Base-by-base conservation (phyloP, 2,797 vertebrate genomes). In the Spea hammondii region DNA sequence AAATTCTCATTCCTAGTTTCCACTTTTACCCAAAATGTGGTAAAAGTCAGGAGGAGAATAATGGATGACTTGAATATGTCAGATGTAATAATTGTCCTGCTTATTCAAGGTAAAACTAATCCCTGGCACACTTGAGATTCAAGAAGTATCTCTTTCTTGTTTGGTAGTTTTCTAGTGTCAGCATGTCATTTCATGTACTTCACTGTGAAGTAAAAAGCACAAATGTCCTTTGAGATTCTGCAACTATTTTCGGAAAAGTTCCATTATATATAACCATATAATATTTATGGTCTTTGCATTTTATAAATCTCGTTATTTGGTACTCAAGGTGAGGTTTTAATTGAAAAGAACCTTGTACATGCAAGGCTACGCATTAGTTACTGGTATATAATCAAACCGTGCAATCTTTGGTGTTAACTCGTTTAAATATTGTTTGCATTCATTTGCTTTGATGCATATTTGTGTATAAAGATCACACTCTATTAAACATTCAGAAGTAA, bases 61-160 rank as follows among this genome's bases (percentile, higher is more conserved):
- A 72, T 78, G 62, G 72, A 78, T 78, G 65, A 70, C 68, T 78
- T 72, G 68, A 78, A 78, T 60, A 51, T 72, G 66, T 78, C 69
- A 78, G 69, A 78, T 78, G 51, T 78, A 78, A 78, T 78, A 70
- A 72, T 65, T 62, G 48, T 66, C 49, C 59, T 78, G 11, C 60
- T 71, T 78, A 46, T 55, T 72, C 69, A 72, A 45, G 53, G 46
- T 11, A 72, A 70, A 78, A 78, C 62, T 78, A 78, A 78, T 78
- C 69, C 51, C 7, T 72, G 32, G 48, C 69, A 17, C 46, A 55
- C 51, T 78, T 65, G 53, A 50, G n/a, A 67, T 57, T 59, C 62
- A 66, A 70, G 57, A 47, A 32, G 44, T 59, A 54, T 72, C 45
- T 47, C 62, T 7, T 72, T 72, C 8, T 13, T 14, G 77, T 57